Evolutionary conservation across 2,113 vertebrate species (phyloP).

Genomic region (Progne subis): DNA sequence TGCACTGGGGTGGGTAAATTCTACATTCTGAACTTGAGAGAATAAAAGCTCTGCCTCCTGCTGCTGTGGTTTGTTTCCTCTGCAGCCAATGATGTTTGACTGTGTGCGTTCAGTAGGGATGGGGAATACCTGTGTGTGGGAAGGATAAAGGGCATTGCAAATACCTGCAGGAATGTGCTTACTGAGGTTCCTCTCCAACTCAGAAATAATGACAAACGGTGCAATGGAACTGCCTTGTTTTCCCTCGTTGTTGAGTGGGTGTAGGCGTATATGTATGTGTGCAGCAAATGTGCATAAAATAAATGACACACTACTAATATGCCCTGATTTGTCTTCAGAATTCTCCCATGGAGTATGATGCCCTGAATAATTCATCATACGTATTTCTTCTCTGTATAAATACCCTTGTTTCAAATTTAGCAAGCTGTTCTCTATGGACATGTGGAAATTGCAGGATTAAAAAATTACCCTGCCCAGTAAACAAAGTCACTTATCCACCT

Average conservation of each 20-base stretch:
- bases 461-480: not conserved
- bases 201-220: not conserved
- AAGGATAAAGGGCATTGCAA: not conserved
- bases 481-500: not conserved
- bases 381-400: not conserved
- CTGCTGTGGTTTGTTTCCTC: not conserved
- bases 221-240: not conserved
- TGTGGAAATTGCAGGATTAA: not conserved
- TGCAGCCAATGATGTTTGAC: not conserved
- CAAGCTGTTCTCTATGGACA: not conserved
- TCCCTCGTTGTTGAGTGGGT: not conserved
- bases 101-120: not conserved
- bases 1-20: not conserved
- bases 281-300: not conserved
- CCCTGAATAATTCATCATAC: not conserved
- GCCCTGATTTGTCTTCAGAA: not conserved
- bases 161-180: not conserved
- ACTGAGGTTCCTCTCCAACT: not conserved
- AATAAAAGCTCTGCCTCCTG: not conserved
- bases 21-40: not conserved
- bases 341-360: not conserved
- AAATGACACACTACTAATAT: not conserved
- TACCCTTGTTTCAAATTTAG: not conserved
- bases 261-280: not conserved
- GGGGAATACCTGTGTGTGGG: not conserved